Evolutionary conservation across 1,140 invertebrate genomes (phyloP).

Genomic region (Atopsyche davidsoni): DNA sequence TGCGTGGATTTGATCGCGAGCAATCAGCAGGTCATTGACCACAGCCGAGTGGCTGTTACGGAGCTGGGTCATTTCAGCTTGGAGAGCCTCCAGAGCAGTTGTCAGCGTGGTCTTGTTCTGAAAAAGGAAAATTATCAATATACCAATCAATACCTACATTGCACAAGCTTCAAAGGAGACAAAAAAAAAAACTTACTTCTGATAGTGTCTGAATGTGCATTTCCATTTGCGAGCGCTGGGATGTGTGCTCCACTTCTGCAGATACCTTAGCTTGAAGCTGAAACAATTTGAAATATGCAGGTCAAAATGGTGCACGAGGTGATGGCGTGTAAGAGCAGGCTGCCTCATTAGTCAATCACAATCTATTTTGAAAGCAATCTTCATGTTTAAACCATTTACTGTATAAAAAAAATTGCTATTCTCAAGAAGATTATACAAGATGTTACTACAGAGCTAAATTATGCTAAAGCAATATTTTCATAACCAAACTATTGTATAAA

Average conservation of each 20-base stretch:
- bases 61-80: slow-evolving; percentile 48
- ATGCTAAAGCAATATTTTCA: too few species aligned
- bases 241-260: slow-evolving; percentile 48
- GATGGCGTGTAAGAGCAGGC: too few species aligned
- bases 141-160: neutral
- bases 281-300: slow-evolving; percentile 18
- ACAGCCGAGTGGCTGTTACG: slow-evolving; percentile 43
- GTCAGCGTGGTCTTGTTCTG: slow-evolving; percentile 47
- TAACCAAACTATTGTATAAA: too few species aligned
- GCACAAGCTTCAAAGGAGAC: too few species aligned
- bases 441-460: too few species aligned
- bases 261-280: slow-evolving; percentile 55
- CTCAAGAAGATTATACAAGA: too few species aligned
- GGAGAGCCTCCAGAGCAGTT: slow-evolving; percentile 45
- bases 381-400: too few species aligned
- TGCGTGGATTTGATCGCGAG: slow-evolving; percentile 44
- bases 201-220: slow-evolving; percentile 45
- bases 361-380: too few species aligned
- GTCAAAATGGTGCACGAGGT: too few species aligned
- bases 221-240: slow-evolving; percentile 42
- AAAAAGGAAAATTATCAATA: slow-evolving; percentile 8
- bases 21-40: slow-evolving; percentile 45
- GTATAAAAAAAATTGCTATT: too few species aligned
- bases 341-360: too few species aligned
- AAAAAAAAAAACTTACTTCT: slow-evolving; percentile 35